phyloP scores from a whole-genome alignment of 2,113 vertebrate species.

The Chaetura pelagica region DNA sequence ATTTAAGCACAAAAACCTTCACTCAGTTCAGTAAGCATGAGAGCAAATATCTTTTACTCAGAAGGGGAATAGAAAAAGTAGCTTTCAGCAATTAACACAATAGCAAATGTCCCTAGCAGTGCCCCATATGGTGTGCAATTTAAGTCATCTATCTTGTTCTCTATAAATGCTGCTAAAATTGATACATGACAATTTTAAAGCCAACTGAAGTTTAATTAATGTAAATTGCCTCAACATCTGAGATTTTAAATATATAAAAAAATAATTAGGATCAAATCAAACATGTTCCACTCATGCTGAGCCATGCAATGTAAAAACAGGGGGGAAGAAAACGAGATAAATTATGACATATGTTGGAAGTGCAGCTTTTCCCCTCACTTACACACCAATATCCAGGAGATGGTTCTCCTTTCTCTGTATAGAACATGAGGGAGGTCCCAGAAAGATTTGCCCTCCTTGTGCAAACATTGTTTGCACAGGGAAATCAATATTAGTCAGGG shows the following conservation, averaged over 20 bases:
- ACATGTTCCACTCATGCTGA: not conserved
- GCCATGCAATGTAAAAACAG: not conserved
- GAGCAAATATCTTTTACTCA: not conserved
- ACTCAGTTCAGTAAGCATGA: not conserved
- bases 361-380: not conserved
- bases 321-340: not conserved
- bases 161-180: slow-evolving; percentile 52
- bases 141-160: slow-evolving; percentile 51
- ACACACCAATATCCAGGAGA: not conserved
- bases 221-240: slow-evolving; percentile 22
- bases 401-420: not conserved
- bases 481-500: not conserved
- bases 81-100: slow-evolving; percentile 70
- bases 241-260: slow-evolving; percentile 20
- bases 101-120: slow-evolving; percentile 55
- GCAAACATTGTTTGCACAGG: not conserved
- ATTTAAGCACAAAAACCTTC: not conserved
- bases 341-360: not conserved
- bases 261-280: slow-evolving; percentile 14
- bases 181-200: slow-evolving; percentile 55
- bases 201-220: slow-evolving; percentile 66
- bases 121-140: slow-evolving; percentile 63
- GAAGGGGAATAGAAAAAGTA: slow-evolving; percentile 27
- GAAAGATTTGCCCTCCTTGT: not conserved
- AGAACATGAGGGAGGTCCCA: not conserved